phyloP scores from a whole-genome alignment of 2,113 vertebrate genomes.

The Sus scrofa region T2T-Sscrofa CM000818.6:12777001-12777500 shows the following conservation, averaged over 20 bases:
- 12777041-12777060: conserved; percentile 55
- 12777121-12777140: neutral
- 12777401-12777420: conserved; percentile 87
- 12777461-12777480: conserved; percentile 79
- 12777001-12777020: conserved; percentile 72
- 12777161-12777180: neutral
- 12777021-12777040: conserved; percentile 75
- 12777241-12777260: neutral
- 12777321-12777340: conserved; percentile 79
- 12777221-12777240: neutral
- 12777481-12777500: conserved; percentile 85
- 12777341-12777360: conserved; percentile 89
- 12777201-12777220: neutral
- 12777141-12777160: neutral
- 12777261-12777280: conserved; percentile 78
- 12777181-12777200: conserved; percentile 9
- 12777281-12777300: conserved; percentile 76
- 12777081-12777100: neutral
- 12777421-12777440: conserved; percentile 82
- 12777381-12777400: conserved; percentile 85
- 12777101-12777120: neutral
- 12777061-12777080: neutral
- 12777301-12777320: conserved; percentile 78
- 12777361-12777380: conserved; percentile 91
- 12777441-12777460: conserved; percentile 87